phyloP scores from a whole-genome alignment of 92 coral and sea anemone species.

The Pocillopora grandis region DNA sequence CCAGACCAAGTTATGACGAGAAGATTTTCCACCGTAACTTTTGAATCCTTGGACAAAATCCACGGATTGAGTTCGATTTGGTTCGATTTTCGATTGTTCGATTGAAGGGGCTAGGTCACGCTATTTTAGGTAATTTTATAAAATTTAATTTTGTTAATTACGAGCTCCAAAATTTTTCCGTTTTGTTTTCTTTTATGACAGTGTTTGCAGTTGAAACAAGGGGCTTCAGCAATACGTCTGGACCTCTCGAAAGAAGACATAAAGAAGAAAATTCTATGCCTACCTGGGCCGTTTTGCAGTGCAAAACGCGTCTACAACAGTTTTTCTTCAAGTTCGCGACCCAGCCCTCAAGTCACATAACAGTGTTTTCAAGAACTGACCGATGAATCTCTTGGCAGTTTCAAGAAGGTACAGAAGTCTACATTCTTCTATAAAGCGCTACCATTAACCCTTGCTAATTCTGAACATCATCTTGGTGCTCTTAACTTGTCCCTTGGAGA shows the following conservation, averaged over 20 bases:
- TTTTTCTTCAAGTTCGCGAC: constrained; percentile 50
- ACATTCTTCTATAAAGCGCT: constrained; percentile 44
- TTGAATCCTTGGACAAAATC: too few species aligned
- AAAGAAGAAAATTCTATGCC: constrained; percentile 32
- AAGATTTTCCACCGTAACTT: too few species aligned
- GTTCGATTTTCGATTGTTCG: too few species aligned
- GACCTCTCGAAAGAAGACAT: not conserved
- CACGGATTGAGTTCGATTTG: too few species aligned
- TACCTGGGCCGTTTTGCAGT: constrained; percentile 54
- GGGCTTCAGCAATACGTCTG: constrained; percentile 29
- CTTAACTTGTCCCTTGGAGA: constrained; percentile 37
- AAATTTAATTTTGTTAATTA: too few species aligned
- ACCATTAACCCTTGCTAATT: constrained; percentile 29
- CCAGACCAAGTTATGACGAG: too few species aligned
- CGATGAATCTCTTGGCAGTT: constrained; percentile 36
- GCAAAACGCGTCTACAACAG: constrained; percentile 49
- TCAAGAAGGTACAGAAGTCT: constrained; percentile 45
- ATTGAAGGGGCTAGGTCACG: too few species aligned
- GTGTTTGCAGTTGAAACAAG: constrained; percentile 51
- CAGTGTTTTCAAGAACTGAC: constrained; percentile 24
- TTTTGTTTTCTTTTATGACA: constrained; percentile 16
- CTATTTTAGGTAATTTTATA: too few species aligned
- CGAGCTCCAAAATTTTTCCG: not conserved
- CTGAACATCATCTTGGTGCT: constrained; percentile 42
- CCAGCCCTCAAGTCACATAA: constrained; percentile 38